Conservation (phyloP, 2,888 invertebrate genomes). For the Sthenelais limicola region DNA sequence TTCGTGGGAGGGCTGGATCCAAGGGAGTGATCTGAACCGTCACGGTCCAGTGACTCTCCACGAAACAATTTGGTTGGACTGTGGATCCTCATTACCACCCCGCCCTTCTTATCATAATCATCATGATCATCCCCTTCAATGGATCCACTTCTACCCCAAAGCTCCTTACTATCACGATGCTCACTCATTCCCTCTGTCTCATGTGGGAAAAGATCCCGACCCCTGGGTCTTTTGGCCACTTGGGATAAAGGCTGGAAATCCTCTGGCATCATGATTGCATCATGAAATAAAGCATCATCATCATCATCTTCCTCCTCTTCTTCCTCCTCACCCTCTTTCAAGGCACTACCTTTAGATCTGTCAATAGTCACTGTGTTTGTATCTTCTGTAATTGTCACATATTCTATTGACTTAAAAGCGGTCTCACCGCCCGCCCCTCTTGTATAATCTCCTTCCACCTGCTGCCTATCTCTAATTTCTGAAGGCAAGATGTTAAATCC, state of each 20-base stretch:
- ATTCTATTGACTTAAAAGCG: constrained; percentile 4
- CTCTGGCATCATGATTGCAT: constrained; percentile 1
- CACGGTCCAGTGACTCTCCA: constrained; percentile 1
- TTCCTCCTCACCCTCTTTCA: too few species aligned
- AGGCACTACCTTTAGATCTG: too few species aligned
- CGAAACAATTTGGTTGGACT: constrained; percentile 21
- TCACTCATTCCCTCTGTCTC: too few species aligned
- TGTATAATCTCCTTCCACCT: neutral
- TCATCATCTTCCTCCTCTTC: neutral
- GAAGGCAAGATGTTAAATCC: too few species aligned
- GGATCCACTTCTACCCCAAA: neutral
- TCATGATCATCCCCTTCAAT: neutral
- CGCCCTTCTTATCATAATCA: neutral
- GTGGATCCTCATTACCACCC: constrained; percentile 29
- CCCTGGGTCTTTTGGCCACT: too few species aligned
- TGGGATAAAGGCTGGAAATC: too few species aligned
- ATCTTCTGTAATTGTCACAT: constrained; percentile 28
- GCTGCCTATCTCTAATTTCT: neutral
- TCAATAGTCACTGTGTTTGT: constrained; percentile 24
- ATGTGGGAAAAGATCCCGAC: too few species aligned
- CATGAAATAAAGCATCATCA: neutral
- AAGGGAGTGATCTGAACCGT: too few species aligned
- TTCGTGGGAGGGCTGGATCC: too few species aligned
- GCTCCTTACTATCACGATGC: neutral
- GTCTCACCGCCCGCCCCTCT: neutral